Base-by-base conservation (phyloP, 2,888 invertebrate species). In the Lagria hirta region DNA sequence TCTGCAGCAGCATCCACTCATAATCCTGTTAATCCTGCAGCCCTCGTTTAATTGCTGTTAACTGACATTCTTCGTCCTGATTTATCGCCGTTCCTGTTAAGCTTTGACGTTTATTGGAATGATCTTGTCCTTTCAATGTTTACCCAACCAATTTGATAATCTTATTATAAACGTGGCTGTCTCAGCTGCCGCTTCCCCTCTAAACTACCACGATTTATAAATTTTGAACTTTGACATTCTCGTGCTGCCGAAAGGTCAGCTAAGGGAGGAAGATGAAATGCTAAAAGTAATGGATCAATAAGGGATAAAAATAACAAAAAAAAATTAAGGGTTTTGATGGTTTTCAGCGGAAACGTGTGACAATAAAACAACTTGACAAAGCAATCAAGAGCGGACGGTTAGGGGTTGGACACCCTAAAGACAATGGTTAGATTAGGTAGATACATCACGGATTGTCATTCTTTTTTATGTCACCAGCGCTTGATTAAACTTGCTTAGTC, bases 291-390 rank as follows among this genome's bases (percentile, higher is more conserved):
- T 18, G 11, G 33, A 33, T 26, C 33, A 21, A 26, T n/a, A n/a
- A n/a, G n/a, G n/a, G n/a, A n/a, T 40, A 24, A 11, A n/a, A 38
- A 49, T 35, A 38, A 24, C 43, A 49, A 55, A 61, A 57, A 51
- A 54, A 27, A 61, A 52, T n/a, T n/a, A n/a, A n/a, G n/a, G n/a
- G n/a, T n/a, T n/a, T n/a, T n/a, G n/a, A n/a, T n/a, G n/a, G n/a
- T n/a, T n/a, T n/a, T n/a, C n/a, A n/a, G 52, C 57, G 58, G 55
- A 56, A 58, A 54, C 56, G 56, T 54, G 51, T 64, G 65, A 68
- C 68, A 67, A 69, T 69, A 67, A 68, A 68, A 63, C 64, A 64
- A 67, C 68, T 65, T 67, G 68, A 69, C 69, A 61, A 69, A 68
- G 69, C 68, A 69, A 69, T 69, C 68, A 69, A 62, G 60, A 64